Evolutionary conservation across 2,888 invertebrate species (phyloP).

Genomic region (Standfussiana lucernea): DNA sequence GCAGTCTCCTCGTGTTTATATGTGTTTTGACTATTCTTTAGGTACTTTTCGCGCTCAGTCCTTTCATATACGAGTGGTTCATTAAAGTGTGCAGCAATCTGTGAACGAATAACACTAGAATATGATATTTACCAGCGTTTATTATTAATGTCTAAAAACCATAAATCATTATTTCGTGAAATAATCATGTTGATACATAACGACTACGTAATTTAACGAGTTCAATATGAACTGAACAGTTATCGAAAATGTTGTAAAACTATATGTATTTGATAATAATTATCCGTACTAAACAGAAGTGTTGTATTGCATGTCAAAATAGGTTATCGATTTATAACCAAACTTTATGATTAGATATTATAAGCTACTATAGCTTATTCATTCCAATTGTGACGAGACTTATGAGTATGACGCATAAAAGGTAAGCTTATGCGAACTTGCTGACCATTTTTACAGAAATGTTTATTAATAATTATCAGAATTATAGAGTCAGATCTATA

Average conservation of each 20-base stretch:
- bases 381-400: conserved; percentile 21
- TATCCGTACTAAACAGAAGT: not conserved
- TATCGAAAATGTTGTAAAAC: not conserved
- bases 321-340: conserved; percentile 14
- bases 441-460: not conserved
- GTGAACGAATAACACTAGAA: not conserved
- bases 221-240: conserved; percentile 10
- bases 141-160: not conserved
- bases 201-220: not conserved
- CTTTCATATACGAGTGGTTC: conserved; percentile 4
- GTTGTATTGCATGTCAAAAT: not conserved
- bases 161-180: not conserved
- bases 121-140: not conserved
- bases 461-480: not conserved
- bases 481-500: not conserved
- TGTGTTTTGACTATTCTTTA: conserved; percentile 16
- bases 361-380: conserved; percentile 2
- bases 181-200: not conserved
- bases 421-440: not conserved
- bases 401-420: conserved; percentile 5
- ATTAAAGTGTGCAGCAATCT: not conserved
- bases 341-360: conserved; percentile 28
- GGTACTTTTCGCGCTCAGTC: not conserved
- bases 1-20: conserved; percentile 7
- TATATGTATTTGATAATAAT: conserved; percentile 1